These are phyloP conservation scores for Lepidostoma basale DNA, from an alignment of 1,140 invertebrate genomes.

Conservation along the genomic window DNA sequence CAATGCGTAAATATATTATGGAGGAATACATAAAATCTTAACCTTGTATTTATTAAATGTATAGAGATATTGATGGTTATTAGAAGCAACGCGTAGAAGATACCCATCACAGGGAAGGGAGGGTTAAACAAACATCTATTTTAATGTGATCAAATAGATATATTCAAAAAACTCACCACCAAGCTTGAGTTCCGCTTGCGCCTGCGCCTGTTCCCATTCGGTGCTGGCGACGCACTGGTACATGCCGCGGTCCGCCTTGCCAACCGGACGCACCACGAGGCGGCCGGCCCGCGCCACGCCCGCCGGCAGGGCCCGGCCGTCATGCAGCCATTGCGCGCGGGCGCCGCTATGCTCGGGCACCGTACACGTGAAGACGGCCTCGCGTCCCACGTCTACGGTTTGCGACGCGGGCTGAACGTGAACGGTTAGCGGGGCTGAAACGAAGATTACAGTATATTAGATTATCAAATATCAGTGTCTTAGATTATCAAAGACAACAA, in stretches of 20 bases:
- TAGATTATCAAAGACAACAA: neutral
- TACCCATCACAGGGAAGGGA: no score
- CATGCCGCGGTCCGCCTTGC: constrained; percentile 81
- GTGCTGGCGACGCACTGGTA: constrained; percentile 90
- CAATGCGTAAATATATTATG: no score
- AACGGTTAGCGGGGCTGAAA: constrained; percentile 71
- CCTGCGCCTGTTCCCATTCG: constrained; percentile 84
- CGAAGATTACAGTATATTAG: neutral
- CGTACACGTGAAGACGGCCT: constrained; percentile 83
- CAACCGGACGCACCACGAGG: constrained; percentile 71
- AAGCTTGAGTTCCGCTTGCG: constrained; percentile 79
- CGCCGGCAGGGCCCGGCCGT: constrained; percentile 70
- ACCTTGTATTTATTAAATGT: no score
- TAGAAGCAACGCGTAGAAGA: no score
- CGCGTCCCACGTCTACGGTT: constrained; percentile 81
- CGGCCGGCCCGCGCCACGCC: constrained; percentile 47
- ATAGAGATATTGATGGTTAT: no score
- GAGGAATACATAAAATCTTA: no score
- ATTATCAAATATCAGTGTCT: neutral
- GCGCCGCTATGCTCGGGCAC: constrained; percentile 83
- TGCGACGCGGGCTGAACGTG: constrained; percentile 75
- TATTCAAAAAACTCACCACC: constrained; percentile 82
- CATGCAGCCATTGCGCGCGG: constrained; percentile 82
- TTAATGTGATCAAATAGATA: no score
- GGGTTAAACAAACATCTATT: no score